Percentiles rank a stretch among this genome's conserved stretches.
Conservation (phyloP, 2,888 invertebrate genomes). For the Onthophagus sagittarius region DNA sequence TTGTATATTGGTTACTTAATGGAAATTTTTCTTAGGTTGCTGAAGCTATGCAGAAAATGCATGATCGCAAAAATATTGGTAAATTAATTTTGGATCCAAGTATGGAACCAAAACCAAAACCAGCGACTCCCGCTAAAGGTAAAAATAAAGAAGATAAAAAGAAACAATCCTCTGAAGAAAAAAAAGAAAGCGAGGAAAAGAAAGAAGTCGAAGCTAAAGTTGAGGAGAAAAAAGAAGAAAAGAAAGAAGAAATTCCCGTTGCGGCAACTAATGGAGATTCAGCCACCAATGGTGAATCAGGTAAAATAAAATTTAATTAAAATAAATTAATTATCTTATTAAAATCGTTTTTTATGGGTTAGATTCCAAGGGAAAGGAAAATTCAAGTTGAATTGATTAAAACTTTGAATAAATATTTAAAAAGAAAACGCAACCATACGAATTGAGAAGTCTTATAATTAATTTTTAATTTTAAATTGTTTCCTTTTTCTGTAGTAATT, state of each 20-base stretch:
- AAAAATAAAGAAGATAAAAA: constrained; percentile 71
- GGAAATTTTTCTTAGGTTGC: constrained; percentile 57
- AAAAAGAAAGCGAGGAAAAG: constrained; percentile 53
- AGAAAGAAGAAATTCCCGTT: constrained; percentile 47
- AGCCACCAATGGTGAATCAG: constrained; percentile 48
- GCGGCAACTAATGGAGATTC: constrained; percentile 53
- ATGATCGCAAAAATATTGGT: constrained; percentile 86
- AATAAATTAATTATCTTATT: background rate
- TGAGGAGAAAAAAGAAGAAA: constrained; percentile 37
- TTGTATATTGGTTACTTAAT: too few species aligned
- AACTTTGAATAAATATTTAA: background rate
- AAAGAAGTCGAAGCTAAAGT: constrained; percentile 51
- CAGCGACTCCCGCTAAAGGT: constrained; percentile 72
- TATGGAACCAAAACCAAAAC: constrained; percentile 74
- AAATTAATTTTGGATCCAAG: constrained; percentile 81
- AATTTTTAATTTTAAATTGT: background rate
- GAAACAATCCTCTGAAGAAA: constrained; percentile 66
- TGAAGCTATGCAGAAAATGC: constrained; percentile 91
- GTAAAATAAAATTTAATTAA: constrained; percentile 34
- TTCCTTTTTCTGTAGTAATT: background rate
- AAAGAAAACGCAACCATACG: constrained; percentile 19
- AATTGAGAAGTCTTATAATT: constrained; percentile 11
- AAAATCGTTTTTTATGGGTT: constrained; percentile 39
- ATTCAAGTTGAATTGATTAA: constrained; percentile 59
- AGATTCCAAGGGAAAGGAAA: constrained; percentile 67